Evolutionary conservation across 92 coral and sea anemone species (phyloP), one percentile per base, ranked within the genome.

Genomic region (Diadumene lineata): DNA sequence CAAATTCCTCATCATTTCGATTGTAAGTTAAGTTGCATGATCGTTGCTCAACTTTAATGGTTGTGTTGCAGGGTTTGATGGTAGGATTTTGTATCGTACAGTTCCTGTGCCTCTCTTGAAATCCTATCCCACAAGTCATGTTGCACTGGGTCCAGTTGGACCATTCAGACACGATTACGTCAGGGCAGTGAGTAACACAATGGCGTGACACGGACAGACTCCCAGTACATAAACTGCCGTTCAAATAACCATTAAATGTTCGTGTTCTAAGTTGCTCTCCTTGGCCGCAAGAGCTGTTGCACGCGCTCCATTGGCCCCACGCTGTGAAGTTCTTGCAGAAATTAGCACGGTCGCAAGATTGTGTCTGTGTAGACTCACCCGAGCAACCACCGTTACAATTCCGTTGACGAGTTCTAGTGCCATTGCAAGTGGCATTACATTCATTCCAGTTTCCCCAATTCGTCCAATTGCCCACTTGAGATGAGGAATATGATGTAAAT

Each of bases 261-360:
- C 46, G 46, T n/a, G 77, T 56, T 33, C 53, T 22, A n/a, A 22
- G 31, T 30, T 43, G 43, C 65, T 88, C 92, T 33, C 98, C 98
- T 34, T 93, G 92, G 1, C 98, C 98, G 57, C 98, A 93, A 23
- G 82, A 84, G 17, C 88, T 84, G 69, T 88, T 90, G 73, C 98
- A 93, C 0, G 86, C 60, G 21, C 85, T 84, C 96, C 96, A 93
- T 7, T 76, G 78, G 6, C 93, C 63, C 88, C 92, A 93, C 0
- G 43, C 87, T n/a, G 89, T 74, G 77, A 77, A 93, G 23, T 84
- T 91, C 3, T 62, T 27, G 32, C 77, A 72, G 9, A 38, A 56
- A 23, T 28, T 56, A 25, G n/a, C 77, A 50, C 43, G 58, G 24
- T 58, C 46, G 58, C 64, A 23, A 7, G 9, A 0, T 70, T 70